Conservation (phyloP, 2,797 vertebrate species). For the Leptodactylus fallax region DNA sequence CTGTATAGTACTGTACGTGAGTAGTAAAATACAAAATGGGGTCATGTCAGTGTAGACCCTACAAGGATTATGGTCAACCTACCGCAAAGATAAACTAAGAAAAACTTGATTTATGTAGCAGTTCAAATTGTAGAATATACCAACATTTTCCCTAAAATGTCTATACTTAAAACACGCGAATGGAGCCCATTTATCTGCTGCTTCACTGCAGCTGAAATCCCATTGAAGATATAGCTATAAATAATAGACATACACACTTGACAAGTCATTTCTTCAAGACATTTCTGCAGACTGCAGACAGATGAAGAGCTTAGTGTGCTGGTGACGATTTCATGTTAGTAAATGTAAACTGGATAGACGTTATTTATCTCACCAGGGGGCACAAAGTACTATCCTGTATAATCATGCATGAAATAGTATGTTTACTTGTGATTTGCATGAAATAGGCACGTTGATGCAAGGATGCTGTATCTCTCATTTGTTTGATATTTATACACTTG, state of each 20-base stretch:
- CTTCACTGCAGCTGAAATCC: slow-evolving; percentile 38
- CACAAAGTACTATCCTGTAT: slow-evolving; percentile 1
- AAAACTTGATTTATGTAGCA: slow-evolving; percentile 10
- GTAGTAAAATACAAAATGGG: not conserved
- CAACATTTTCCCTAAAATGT: slow-evolving; percentile 34
- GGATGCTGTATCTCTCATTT: not conserved
- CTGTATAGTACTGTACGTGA: not conserved
- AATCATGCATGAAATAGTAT: slow-evolving; percentile 50
- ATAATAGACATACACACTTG: slow-evolving; percentile 40
- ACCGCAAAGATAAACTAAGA: not conserved
- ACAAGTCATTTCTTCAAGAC: slow-evolving; percentile 49
- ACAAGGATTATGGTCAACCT: not conserved
- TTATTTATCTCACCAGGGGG: slow-evolving; percentile 45
- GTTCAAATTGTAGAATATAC: not conserved
- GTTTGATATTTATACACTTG: not conserved
- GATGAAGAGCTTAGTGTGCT: slow-evolving; percentile 21
- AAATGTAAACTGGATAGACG: slow-evolving; percentile 26
- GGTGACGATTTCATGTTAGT: slow-evolving; percentile 28
- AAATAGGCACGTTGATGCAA: not conserved
- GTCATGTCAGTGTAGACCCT: not conserved
- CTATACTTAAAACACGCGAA: slow-evolving; percentile 45
- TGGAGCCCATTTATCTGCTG: slow-evolving; percentile 35
- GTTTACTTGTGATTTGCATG: slow-evolving; percentile 29
- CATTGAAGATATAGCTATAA: slow-evolving; percentile 35
- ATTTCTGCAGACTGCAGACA: slow-evolving; percentile 40